Evolutionary conservation across 2,797 vertebrate species (phyloP).

Genomic region (Anguilla pacifica): DNA sequence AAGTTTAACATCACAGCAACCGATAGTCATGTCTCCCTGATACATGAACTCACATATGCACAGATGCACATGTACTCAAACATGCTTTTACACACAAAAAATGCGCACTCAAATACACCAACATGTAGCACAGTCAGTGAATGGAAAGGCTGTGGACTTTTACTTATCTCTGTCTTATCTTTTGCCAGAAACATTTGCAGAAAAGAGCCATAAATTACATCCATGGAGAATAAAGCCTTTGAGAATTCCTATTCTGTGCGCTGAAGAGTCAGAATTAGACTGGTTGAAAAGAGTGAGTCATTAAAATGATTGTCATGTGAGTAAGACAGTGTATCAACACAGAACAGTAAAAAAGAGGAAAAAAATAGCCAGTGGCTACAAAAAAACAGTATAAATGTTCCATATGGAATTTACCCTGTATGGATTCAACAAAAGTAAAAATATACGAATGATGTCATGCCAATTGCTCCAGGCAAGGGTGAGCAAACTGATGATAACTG

Average conservation of each 20-base stretch:
- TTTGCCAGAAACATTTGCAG: background rate
- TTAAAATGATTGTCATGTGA: background rate
- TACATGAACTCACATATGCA: constrained; percentile 20
- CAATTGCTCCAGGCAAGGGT: background rate
- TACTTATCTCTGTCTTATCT: background rate
- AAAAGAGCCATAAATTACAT: background rate
- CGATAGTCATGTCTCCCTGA: background rate
- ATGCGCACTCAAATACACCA: constrained; percentile 14
- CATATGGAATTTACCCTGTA: background rate
- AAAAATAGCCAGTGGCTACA: background rate
- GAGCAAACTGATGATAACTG: background rate
- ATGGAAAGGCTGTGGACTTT: background rate
- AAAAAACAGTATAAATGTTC: background rate
- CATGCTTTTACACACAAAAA: background rate
- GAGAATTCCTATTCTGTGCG: background rate
- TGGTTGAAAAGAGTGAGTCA: background rate
- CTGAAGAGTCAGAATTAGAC: background rate
- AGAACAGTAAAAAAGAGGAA: background rate
- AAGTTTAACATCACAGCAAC: background rate
- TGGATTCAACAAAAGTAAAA: background rate
- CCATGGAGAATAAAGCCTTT: background rate
- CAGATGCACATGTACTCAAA: constrained; percentile 10
- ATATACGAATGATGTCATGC: background rate
- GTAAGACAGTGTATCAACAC: background rate
- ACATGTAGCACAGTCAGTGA: background rate